Evolutionary conservation across 2,888 invertebrate genomes (phyloP), one percentile per base, ranked within the genome.

Genomic region (Embidobia sp.): DNA sequence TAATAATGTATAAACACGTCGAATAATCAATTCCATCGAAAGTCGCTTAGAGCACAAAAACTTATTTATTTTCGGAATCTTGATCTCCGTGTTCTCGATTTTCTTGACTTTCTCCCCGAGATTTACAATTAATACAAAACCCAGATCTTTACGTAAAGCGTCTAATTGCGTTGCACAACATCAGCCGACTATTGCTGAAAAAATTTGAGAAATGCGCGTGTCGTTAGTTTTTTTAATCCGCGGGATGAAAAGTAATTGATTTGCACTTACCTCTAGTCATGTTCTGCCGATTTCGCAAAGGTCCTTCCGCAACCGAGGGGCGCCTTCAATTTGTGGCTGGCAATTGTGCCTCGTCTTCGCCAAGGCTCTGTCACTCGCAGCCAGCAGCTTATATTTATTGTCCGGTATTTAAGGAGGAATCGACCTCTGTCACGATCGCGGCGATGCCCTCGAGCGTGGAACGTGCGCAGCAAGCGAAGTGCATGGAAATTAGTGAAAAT

Each of bases 401-500:
- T 31, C 13, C 13, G 13, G 44, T 64, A 53, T 67, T 72, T 44
- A 19, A 59, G 53, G 15, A 29, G 55, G 72, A 42, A 51, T 55
- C 67, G 72, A 67, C 59, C 72, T 72, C 66, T 61, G 55, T 67
- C 66, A 61, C 53, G 48, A 46, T 61, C 37, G 44, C 63, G 42
- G 10, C 16, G 16, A 44, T 19, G 44, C 55, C 77, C 72, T 46
- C 33, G 40, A 44, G 77, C 77, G 67, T 77, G 77, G 72, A 77
- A 73, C 77, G 77, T 77, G 77, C 77, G 61, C 37, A 35, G 77
- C 44, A 57, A 63, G 77, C 61, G 63, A 67, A 77, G 40, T 49
- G 44, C 55, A 48, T 53, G 63, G 55, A 72, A 77, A 77, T 77
- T 44, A 59, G 72, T 67, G 72, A 44, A 77, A 77, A 77, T 77